These are phyloP conservation scores for Tinamus major DNA, from an alignment of 2,797 vertebrate species.

Conservation along the genomic window DNA sequence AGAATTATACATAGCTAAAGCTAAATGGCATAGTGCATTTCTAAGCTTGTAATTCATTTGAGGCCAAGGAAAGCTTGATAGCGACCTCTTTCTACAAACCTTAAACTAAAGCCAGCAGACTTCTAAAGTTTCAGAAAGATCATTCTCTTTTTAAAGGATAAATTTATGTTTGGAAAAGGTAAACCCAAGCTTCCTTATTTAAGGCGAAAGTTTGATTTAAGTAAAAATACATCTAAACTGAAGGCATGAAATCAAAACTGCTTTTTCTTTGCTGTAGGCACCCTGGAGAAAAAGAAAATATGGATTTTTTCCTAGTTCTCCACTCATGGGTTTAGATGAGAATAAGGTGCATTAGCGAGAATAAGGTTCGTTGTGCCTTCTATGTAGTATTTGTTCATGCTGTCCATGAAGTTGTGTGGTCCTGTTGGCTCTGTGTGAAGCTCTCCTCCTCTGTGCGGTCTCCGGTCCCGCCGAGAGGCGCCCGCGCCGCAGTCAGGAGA, in stretches of 20 bases:
- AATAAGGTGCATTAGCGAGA: not conserved
- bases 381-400: not conserved
- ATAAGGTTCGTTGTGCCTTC: not conserved
- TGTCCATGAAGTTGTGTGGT: not conserved
- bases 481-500: too few species aligned
- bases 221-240: not conserved
- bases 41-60: not conserved
- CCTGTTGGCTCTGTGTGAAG: not conserved
- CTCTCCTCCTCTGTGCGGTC: not conserved
- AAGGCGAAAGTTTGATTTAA: not conserved
- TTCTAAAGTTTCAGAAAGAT: not conserved
- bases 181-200: not conserved
- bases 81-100: not conserved
- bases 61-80: not conserved
- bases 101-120: not conserved
- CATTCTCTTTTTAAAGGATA: not conserved
- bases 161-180: not conserved
- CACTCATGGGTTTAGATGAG: not conserved
- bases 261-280: not conserved
- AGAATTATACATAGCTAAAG: not conserved
- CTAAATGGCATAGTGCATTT: not conserved
- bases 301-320: not conserved
- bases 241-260: not conserved
- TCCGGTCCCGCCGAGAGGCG: too few species aligned
- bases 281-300: not conserved